A percentile compares a stretch with the other conserved stretches of the same genome.
Evolutionary conservation across 1,140 invertebrate species (phyloP).

Genomic region (Sarcophaga bullata): DNA sequence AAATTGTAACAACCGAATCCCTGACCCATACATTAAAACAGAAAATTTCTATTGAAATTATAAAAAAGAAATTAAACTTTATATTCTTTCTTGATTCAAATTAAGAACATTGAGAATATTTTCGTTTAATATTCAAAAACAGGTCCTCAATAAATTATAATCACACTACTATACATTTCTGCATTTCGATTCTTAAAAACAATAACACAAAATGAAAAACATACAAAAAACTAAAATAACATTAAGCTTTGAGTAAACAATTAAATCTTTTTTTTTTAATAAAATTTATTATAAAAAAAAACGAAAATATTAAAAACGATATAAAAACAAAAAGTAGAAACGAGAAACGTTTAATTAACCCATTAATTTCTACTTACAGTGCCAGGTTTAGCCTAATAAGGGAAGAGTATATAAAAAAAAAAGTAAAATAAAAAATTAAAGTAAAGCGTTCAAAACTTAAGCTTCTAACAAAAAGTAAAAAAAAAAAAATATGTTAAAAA

Average conservation of each 20-base stretch:
- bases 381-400: slow-evolving; percentile 75
- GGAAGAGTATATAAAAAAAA: slow-evolving; percentile 42
- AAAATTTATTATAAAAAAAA: slow-evolving; percentile 25
- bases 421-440: slow-evolving; percentile 9
- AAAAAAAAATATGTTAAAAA: neutral
- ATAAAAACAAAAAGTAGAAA: slow-evolving; percentile 28
- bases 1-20: too few relatives aligned
- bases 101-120: too few relatives aligned
- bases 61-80: too few relatives aligned
- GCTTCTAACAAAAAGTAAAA: neutral
- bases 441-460: slow-evolving; percentile 6
- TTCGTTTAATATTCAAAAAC: too few relatives aligned
- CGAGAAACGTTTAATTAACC: neutral
- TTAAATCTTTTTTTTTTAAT: neutral
- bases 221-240: neutral
- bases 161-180: too few relatives aligned
- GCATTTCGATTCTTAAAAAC: too few relatives aligned
- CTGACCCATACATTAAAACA: too few relatives aligned
- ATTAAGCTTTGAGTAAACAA: neutral
- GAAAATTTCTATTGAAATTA: too few relatives aligned
- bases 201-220: neutral
- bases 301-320: slow-evolving; percentile 14
- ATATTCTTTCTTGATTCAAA: too few relatives aligned
- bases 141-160: too few relatives aligned
- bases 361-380: slow-evolving; percentile 74